Conservation (phyloP, 2,888 invertebrate genomes). For the Cybosia mesomella region DNA sequence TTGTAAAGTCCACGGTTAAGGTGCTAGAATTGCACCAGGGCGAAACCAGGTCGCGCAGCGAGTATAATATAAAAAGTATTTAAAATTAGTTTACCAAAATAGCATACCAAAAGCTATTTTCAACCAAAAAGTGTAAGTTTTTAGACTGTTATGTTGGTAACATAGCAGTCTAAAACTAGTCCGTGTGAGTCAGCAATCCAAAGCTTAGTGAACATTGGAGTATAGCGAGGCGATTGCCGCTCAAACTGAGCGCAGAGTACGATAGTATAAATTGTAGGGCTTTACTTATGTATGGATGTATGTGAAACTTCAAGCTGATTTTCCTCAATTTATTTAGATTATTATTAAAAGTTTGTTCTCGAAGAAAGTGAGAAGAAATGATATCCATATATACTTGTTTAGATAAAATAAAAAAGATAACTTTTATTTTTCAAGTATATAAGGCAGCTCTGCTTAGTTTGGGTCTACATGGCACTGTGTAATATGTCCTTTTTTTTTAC, state of each 20-base stretch:
- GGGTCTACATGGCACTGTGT: too few species aligned
- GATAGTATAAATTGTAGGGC: slow-evolving; percentile 17
- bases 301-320: slow-evolving; percentile 20
- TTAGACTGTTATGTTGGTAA: background rate
- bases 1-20: too few species aligned
- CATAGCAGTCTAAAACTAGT: slow-evolving; percentile 9
- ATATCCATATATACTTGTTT: background rate
- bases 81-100: too few species aligned
- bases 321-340: slow-evolving; percentile 42
- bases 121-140: background rate
- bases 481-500: too few species aligned
- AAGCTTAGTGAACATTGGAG: slow-evolving; percentile 40
- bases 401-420: too few species aligned
- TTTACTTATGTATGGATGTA: slow-evolving; percentile 13
- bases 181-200: slow-evolving; percentile 21
- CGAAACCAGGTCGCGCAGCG: too few species aligned
- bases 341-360: slow-evolving; percentile 25
- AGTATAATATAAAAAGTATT: too few species aligned
- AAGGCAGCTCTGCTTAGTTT: too few species aligned
- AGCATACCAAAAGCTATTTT: too few species aligned
- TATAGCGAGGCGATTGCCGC: slow-evolving; percentile 29
- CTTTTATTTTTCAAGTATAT: too few species aligned
- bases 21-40: too few species aligned
- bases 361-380: slow-evolving; percentile 19
- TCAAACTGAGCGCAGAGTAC: slow-evolving; percentile 32